Evolutionary conservation across 2,797 vertebrate species (phyloP), one percentile per base, ranked within the genome.

Genomic region (Karalla daura): DNA sequence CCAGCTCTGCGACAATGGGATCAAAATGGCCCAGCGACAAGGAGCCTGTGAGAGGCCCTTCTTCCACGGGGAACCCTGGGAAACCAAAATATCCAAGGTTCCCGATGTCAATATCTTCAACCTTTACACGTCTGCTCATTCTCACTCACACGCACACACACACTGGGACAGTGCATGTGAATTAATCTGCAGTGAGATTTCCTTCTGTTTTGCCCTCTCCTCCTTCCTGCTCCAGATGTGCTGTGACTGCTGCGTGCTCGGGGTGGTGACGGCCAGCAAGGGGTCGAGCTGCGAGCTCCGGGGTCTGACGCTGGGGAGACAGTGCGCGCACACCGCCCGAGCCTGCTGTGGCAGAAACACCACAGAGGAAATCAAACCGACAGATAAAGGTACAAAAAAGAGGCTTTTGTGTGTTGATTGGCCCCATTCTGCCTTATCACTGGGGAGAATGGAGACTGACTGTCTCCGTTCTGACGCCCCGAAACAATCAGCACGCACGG

Each of bases 191-290:
- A 20, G 7, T 10, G 5, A 32, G n/a, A 27, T 46, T 61, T 20
- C 0, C 50, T 14, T 51, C 20, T 7, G 1, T 39, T 5, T 12
- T 12, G 3, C 43, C 14, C 27, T 52, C 41, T 51, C 25, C 17
- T 23, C 46, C 10, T 24, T 32, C 24, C 14, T n/a, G n/a, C 12
- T 82, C 41, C 15, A 98, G 96, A 88, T 78, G 13, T 98, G 96
- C 35, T 98, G 96, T 63, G 92, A 95, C 72, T 98, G 96, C 86
- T 98, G 96, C 58, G 50, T 91, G 69, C 90, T 98, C 63, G 96
- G 96, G 2, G 85, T 89, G 51, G 79, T 73, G 10, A 88, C 88
- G 7, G 89, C 89, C 10, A 55, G 72, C 14, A 85, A 72, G 69
- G 92, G 84, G n/a, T 84, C 70, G 60, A 88, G 75, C 83, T 98